Evolutionary conservation across 23 tunicate species (phyloP), one percentile per base, ranked within the genome.

Genomic region (Oikopleura dioica): DNA sequence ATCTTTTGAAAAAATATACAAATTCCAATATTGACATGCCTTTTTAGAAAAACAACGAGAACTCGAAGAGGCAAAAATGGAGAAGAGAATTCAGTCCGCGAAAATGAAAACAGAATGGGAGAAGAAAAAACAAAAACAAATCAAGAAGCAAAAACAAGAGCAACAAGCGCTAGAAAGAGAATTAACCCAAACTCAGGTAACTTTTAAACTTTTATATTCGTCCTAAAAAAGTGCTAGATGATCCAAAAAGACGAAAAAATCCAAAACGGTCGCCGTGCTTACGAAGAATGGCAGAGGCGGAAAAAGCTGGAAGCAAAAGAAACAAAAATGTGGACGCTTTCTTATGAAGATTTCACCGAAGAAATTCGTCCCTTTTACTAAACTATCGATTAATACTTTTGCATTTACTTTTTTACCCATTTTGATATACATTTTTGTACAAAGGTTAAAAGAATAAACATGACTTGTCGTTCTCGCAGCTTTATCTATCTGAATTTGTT

Each of bases 41-140:
- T n/a, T n/a, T n/a, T n/a, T n/a, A n/a, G 72, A 63, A 63, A 63
- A 16, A 16, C 33, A 63, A 28, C 72, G 72, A 16, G 5, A 28
- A 16, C 2, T 16, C 16, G 33, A 63, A 24, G 72, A 63, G 26
- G 72, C 16, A 63, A 63, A 63, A 63, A 4, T 63, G 2, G 33
- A 63, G 5, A 24, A 28, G 30, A 23, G 72, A 2, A 63, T 16
- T 12, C 30, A 63, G 33, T 63, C 72, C 26, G 72, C 72, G 5
- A 63, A 63, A 63, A 28, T 28, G 5, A 63, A 63, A 63, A 63
- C 72, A 31, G 33, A 63, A 21, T 63, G 72, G 72, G 72, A 63
- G 5, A 24, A 28, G 26, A 63, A 63, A 28, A 63, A 63, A 28
- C 2, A 23, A 28, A 23, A 28, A 63, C 33, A 63, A 63, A 63